These are phyloP conservation scores for Formicarius rufipectus DNA, from an alignment of 2,113 vertebrate species.

Conservation along the genomic window DNA sequence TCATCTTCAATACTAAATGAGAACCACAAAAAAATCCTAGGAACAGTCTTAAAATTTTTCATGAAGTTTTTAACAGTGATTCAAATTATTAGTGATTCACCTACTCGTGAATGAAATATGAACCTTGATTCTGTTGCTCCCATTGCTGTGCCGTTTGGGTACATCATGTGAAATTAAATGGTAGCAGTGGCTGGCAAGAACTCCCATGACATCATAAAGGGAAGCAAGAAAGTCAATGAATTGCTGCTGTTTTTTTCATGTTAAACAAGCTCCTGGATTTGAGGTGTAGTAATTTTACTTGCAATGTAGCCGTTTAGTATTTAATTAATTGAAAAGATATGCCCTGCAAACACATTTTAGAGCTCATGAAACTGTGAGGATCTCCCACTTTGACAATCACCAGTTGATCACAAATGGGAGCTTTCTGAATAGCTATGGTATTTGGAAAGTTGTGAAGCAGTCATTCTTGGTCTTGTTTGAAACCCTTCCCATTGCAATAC, in stretches of 20 bases:
- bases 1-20: not conserved
- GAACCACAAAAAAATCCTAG: not conserved
- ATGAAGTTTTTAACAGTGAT: not conserved
- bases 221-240: not conserved
- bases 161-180: not conserved
- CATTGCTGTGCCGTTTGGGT: not conserved
- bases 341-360: not conserved
- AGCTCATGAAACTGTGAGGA: not conserved
- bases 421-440: not conserved
- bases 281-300: not conserved
- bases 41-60: not conserved
- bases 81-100: not conserved
- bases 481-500: rapidly evolving
- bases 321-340: not conserved
- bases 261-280: not conserved
- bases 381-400: not conserved
- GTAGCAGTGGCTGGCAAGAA: not conserved
- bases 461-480: not conserved
- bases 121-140: not conserved
- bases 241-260: not conserved
- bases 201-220: not conserved
- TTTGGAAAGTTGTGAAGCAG: not conserved
- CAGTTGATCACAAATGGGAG: not conserved
- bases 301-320: not conserved
- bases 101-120: not conserved